Evolutionary conservation across 2,888 invertebrate genomes (phyloP), one percentile per base, ranked within the genome.

Genomic region (Nysson spinosus): DNA sequence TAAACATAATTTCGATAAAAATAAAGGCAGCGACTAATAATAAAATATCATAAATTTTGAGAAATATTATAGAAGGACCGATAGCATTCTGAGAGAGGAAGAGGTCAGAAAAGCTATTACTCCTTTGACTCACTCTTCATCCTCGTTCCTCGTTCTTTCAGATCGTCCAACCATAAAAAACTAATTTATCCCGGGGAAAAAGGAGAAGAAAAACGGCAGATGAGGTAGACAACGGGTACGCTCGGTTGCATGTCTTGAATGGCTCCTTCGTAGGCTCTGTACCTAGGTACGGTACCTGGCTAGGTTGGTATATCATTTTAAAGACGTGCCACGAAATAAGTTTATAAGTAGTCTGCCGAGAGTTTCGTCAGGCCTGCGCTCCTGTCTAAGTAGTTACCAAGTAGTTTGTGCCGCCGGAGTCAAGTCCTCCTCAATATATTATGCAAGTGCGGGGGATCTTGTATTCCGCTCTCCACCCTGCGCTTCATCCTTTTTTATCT

Each of bases 261-360:
- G 44, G 39, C 44, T 37, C 17, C 43, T 26, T 49, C 54, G 44
- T 68, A 62, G 62, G 58, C 57, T 37, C 43, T 43, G 32, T 58
- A 43, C 16, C 43, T 32, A 35, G 47, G 35, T 49, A 47, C 47
- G 44, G 17, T 47, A 49, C 47, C 22, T 61, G 46, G 61, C 37
- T 71, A 35, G 66, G 67, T 69, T 68, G 76, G 76, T 83, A 82
- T 81, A 83, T 83, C 80, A 82, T 83, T 84, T 84, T 81, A 79
- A 83, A 83, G 82, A 83, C 83, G 80, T 79, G 79, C 79, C 77
- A 72, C 80, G 78, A 83, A 82, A 84, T 83, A 84, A 84, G 82
- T 84, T 83, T 84, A 77, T 84, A 83, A 84, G 83, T 84, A 84
- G 83, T 83, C 79, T 77, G 71, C 76, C 72, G 77, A 77, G 79